Evolutionary conservation across 2,888 invertebrate genomes (phyloP), one percentile per base, ranked within the genome.

Genomic region (Phyllotreta striolata): DNA sequence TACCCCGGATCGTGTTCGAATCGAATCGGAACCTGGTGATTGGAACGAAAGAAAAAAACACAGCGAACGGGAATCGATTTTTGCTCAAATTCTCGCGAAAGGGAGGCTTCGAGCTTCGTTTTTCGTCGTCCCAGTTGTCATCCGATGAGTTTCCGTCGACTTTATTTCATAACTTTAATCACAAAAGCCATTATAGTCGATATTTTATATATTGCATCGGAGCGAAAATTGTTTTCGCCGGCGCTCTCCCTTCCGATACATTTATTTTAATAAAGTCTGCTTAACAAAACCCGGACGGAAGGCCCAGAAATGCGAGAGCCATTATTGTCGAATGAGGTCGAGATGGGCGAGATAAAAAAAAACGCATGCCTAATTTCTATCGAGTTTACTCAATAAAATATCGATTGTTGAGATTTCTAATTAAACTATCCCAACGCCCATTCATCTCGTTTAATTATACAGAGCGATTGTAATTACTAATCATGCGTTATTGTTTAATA

Each of bases 231-330:
- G 49, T 55, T 56, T 60, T 60, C 64, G 49, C 14, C 46, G 7
- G 55, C 62, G 61, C 44, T 46, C 49, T 51, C 24, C 24, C 24
- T 65, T 65, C 62, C 62, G 38, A 54, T 46, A 44, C 62, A 65
- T 65, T 65, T 59, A 62, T 65, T 65, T 62, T 54, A 62, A 65
- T 65, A 62, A 59, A 65, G 62, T 62, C 55, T 49, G 55, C 59
- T 64, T 55, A 55, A 54, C 14, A 63, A 59, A 59, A 41, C 34
- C 63, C 40, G 13, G n/a, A 58, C 54, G 39, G 54, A 57, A 13
- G 39, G 38, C 40, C 24, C 24, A 24, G 24, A 1, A 24, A 24
- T 24, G 24, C 24, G 24, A 24, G 24, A 24, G 24, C 24, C 24
- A 3, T 24, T 24, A 4, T 43, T 37, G 44, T 54, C 24, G 43